phyloP scores from a whole-genome alignment of 2,888 invertebrate genomes.

The Neocrepidodera transversa region DNA sequence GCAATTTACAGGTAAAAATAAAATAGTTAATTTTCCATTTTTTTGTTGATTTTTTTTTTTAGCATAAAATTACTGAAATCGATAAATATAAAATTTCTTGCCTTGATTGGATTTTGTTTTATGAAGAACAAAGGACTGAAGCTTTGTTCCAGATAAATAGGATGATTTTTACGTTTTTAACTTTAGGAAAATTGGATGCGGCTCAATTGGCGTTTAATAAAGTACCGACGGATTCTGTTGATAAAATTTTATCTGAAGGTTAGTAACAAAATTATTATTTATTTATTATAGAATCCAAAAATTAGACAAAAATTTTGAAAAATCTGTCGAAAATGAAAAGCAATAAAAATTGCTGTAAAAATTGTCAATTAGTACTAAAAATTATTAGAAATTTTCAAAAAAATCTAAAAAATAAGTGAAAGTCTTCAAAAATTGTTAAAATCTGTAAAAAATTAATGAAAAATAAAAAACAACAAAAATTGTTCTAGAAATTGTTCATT shows the following conservation, averaged over 20 bases:
- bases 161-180: conserved; percentile 84
- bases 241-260: conserved; percentile 61
- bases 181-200: conserved; percentile 81
- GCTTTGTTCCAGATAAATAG: conserved; percentile 88
- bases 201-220: conserved; percentile 79
- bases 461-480: too few species aligned
- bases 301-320: too few species aligned
- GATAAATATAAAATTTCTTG: conserved; percentile 79
- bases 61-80: conserved; percentile 65
- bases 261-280: background rate
- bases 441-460: too few species aligned
- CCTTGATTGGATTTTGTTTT: conserved; percentile 87
- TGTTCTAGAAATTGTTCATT: too few species aligned
- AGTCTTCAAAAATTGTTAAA: too few species aligned
- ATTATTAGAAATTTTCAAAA: too few species aligned
- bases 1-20: conserved; percentile 52
- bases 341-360: too few species aligned
- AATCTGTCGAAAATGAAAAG: too few species aligned
- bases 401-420: too few species aligned
- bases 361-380: too few species aligned
- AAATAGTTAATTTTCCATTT: background rate
- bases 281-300: too few species aligned
- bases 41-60: conserved; percentile 34
- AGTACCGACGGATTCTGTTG: conserved; percentile 72
- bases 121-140: conserved; percentile 79